Percentiles rank a stretch among this genome's conserved stretches.
phyloP scores from a whole-genome alignment of 1,140 invertebrate species.

The Drosophila hydei region DNA sequence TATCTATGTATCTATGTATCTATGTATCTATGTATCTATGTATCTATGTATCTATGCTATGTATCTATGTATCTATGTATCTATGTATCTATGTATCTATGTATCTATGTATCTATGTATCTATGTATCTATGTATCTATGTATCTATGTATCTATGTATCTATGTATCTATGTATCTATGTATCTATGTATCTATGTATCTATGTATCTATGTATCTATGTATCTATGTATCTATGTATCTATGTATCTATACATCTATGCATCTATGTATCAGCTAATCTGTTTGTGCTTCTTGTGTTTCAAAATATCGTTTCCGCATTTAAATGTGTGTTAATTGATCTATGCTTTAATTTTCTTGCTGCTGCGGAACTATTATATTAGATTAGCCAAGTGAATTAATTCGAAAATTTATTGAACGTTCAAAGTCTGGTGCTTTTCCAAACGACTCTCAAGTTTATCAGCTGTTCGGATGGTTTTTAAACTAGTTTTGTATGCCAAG shows the following conservation, averaged over 20 bases:
- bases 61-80: too few relatives aligned
- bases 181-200: too few relatives aligned
- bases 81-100: too few relatives aligned
- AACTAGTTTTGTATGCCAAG: conserved; percentile 61
- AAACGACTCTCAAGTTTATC: conserved; percentile 21
- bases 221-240: too few relatives aligned
- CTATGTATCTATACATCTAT: too few relatives aligned
- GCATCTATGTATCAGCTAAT: conserved; percentile 7
- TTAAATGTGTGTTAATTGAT: conserved; percentile 61
- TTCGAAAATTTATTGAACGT: conserved; percentile 18
- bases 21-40: too few relatives aligned
- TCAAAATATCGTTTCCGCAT: background rate
- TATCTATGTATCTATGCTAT: too few relatives aligned
- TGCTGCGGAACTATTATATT: conserved; percentile 36
- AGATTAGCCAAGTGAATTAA: conserved; percentile 41
- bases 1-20: background rate
- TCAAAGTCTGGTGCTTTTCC: conserved; percentile 18
- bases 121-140: too few relatives aligned
- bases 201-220: too few relatives aligned
- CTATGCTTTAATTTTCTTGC: conserved; percentile 18
- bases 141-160: too few relatives aligned
- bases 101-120: too few relatives aligned
- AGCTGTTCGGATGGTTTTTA: conserved; percentile 9
- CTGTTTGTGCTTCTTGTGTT: background rate
- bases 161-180: too few relatives aligned